phyloP scores from a whole-genome alignment of 2,797 vertebrate genomes.

The Sebastes diploproa region DNA sequence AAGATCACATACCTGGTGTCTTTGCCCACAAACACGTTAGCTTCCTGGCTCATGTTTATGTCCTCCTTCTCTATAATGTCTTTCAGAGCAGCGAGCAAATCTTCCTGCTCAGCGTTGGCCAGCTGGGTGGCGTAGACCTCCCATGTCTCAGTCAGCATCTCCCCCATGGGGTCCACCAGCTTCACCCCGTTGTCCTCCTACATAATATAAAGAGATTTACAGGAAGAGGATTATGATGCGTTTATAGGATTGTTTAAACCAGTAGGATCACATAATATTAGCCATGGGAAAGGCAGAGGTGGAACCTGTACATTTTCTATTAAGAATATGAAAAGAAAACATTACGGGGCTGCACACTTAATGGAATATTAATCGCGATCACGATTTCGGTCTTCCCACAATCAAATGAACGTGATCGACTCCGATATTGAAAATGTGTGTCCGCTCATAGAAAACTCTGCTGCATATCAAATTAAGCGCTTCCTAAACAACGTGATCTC shows the following conservation, averaged over 20 bases:
- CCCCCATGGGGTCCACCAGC: conserved; percentile 93
- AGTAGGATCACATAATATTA: background rate
- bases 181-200: conserved; percentile 98
- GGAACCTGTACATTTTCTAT: background rate
- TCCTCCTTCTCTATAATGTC: conserved; percentile 85
- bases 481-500: no score
- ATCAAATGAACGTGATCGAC: no score
- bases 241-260: background rate
- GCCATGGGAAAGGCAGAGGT: background rate
- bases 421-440: no score
- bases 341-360: no score
- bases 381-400: no score
- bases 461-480: no score
- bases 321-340: background rate
- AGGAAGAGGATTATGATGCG: background rate
- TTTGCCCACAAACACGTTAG: conserved; percentile 87
- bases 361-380: no score
- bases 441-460: no score
- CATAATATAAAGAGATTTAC: background rate
- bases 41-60: conserved; percentile 83
- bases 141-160: conserved; percentile 92
- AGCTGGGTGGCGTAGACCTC: conserved; percentile 90
- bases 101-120: conserved; percentile 89
- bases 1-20: conserved; percentile 89
- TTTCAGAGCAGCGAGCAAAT: conserved; percentile 77